These are phyloP conservation scores for Rhizomys pruinosus DNA, from an alignment of 2,113 vertebrate genomes.

Conservation along the genomic window DNA sequence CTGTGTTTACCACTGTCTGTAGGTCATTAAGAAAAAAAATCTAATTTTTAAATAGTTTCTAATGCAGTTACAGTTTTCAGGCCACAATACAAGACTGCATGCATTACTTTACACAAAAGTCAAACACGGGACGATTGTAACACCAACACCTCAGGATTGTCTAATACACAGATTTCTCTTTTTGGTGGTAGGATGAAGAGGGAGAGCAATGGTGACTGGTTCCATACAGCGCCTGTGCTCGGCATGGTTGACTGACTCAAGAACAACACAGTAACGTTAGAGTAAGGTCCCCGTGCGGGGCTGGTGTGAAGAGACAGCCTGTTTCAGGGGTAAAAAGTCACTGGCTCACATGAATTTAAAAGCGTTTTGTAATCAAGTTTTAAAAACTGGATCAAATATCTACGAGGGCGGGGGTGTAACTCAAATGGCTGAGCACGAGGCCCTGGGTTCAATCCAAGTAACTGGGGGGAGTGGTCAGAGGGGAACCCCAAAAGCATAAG, in stretches of 20 bases:
- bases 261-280: no score
- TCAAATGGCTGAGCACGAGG: no score
- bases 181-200: background rate
- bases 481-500: no score
- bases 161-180: background rate
- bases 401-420: background rate
- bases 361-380: background rate
- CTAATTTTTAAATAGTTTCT: background rate
- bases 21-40: background rate
- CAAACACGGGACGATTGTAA: background rate
- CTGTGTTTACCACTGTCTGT: background rate
- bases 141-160: background rate
- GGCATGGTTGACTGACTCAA: background rate
- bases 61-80: background rate
- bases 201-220: background rate
- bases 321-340: background rate
- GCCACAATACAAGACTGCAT: conserved; percentile 32
- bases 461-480: no score
- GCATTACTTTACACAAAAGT: conserved; percentile 54
- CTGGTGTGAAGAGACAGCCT: background rate
- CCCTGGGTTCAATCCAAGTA: background rate
- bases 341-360: background rate
- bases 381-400: background rate
- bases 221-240: background rate
- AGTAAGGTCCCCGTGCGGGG: background rate